Base-by-base conservation (phyloP, 2,797 vertebrate genomes). In the Helarctos malayanus region DNA sequence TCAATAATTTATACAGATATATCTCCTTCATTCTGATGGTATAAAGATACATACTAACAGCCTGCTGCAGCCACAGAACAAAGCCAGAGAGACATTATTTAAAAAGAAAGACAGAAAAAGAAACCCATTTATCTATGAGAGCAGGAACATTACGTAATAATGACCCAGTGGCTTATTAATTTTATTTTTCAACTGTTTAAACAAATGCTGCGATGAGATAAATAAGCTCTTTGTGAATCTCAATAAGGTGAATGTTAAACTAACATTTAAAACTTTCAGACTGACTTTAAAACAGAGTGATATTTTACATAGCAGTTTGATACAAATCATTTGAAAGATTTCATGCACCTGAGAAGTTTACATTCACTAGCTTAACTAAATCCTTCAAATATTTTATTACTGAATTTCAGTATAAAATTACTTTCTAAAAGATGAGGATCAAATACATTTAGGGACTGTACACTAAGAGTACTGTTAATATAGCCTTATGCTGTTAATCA, bases 1-100 rank as follows among this genome's bases (percentile, higher is more conserved):
- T 98, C 98, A 97, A 97, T 97, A 97, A 98, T 98, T 98, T 98
- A 98, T 54, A 98, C 94, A 97, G 98, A 91, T 95, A 97, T 83
- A 97, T 97, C 97, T 97, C 94, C 94, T 80, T 98, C 87, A 27
- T 69, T 94, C 87, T 49, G 95, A 97, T 71, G 89, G 97, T 95
- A 97, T 95, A 84, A 52, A 98, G 97, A 98, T 79, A 97, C 92
- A 96, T 95, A 95, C 92, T 80, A 97, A 98, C 97, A 98, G 96
- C 69, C 94, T 54, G 89, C 97, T 78, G 63, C 27, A 91, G 87
- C 49, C 94, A 79, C 1, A 0, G 93, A 98, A 98, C 84, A 97
- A 98, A 98, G 97, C 84, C 97, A 97, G 97, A 96, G 94, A 98
- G 94, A 96, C 54, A 69, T 93, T 97, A 97, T 92, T 97, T 87